A percentile compares a stretch with the other conserved stretches of the same genome.
These are phyloP conservation scores for Brachyptera putata DNA, from an alignment of 2,888 invertebrate species.

Conservation along the genomic window DNA sequence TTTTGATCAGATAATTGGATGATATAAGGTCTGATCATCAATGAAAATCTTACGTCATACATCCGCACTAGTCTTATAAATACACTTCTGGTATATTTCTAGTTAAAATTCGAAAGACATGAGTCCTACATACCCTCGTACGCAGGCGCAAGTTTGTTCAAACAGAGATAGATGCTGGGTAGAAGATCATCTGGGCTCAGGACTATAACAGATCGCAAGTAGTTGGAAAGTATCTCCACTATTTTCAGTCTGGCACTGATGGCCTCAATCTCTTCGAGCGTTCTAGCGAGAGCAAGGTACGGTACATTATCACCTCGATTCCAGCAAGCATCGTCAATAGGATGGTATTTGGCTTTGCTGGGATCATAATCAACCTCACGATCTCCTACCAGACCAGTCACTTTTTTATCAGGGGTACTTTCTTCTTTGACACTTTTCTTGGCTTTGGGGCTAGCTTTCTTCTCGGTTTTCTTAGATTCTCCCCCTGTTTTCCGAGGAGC, in stretches of 20 bases:
- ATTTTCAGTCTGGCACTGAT: conserved; percentile 83
- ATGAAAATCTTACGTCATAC: too few relatives aligned
- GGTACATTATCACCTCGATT: conserved; percentile 71
- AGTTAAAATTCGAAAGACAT: too few relatives aligned
- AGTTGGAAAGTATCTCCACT: conserved; percentile 87
- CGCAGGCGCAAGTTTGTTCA: conserved; percentile 95
- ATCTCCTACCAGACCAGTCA: conserved; percentile 26
- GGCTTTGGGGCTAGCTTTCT: conserved; percentile 26
- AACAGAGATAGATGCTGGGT: conserved; percentile 85
- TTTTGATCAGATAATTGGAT: too few relatives aligned
- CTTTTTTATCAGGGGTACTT: conserved; percentile 29
- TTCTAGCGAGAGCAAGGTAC: conserved; percentile 85
- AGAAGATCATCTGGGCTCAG: conserved; percentile 86
- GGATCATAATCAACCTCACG: conserved; percentile 62
- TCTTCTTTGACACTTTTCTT: conserved; percentile 33
- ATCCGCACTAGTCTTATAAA: too few relatives aligned
- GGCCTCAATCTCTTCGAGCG: conserved; percentile 85
- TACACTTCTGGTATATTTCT: too few relatives aligned
- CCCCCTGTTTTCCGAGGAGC: conserved; percentile 19
- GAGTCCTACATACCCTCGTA: conserved; percentile 93
- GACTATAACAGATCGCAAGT: conserved; percentile 83
- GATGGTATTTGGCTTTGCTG: conserved; percentile 67
- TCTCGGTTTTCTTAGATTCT: conserved; percentile 25
- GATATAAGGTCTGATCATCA: too few relatives aligned
- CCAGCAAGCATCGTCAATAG: conserved; percentile 82